Evolutionary conservation across 2,113 vertebrate genomes (phyloP), one percentile per base, ranked within the genome.

Genomic region (Melanostigma gelatinosum): DNA sequence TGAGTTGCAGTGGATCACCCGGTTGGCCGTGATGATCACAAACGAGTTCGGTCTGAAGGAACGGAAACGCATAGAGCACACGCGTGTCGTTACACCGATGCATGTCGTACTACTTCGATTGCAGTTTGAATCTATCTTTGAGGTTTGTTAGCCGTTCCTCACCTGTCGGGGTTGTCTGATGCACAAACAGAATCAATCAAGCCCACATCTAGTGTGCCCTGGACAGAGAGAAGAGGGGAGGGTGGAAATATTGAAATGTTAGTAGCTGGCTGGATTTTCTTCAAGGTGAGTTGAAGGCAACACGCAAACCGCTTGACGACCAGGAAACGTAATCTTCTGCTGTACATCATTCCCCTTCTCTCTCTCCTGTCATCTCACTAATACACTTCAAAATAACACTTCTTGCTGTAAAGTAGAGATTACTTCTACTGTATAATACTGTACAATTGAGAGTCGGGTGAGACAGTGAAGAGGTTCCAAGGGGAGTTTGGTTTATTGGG

Each of bases 181-280:
- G 97, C 97, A 93, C 97, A 98, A 74, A 97, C 97, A 6, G 97
- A 97, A 89, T 98, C 97, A 52, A 98, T 98, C 79, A 98, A 93
- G 3, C 97, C 97, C 67, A 97, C 96, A 83, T 98, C 97, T 78
- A 98, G 85, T 13, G 97, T 98, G 46, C 97, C 97, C 97, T 98
- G 82, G 20, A 83, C 18, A 85, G 9, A 87, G 4, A 71, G 67
- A 65, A 27, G 22, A 72, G 1, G 22, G 50, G 27, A 36, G 40
- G 75, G 67, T 71, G 18, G 0, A 46, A 67, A 38, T 60, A 34
- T 18, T 8, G 6, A 18, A 20, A 46, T 48, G 20, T 54, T 15
- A 68, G 13, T 32, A n/a, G 44, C 8, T 55, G 20, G 40, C 36
- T 24, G 57, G 8, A 4, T 38, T 58, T 48, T 62, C 34, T 40